Conservation (phyloP, 2,888 invertebrate species). For the Gerosis bhagava region DNA sequence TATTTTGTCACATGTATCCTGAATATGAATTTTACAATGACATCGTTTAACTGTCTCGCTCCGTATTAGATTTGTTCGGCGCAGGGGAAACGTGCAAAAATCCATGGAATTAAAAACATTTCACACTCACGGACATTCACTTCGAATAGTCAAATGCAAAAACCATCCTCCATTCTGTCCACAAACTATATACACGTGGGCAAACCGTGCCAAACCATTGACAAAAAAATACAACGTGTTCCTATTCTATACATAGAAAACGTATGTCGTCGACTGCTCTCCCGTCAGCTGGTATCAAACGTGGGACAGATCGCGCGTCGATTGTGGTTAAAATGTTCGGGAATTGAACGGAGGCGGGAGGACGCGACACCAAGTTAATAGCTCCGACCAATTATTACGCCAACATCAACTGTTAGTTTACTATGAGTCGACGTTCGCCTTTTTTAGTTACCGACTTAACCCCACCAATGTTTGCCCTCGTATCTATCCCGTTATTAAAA, state of each 20-base stretch:
- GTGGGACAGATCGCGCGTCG: constrained; percentile 29
- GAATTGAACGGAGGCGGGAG: constrained; percentile 35
- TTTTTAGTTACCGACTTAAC: constrained; percentile 38
- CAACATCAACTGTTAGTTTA: constrained; percentile 39
- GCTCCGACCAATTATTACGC: constrained; percentile 44
- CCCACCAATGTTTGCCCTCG: constrained; percentile 42
- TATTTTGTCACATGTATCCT: too few species aligned
- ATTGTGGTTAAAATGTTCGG: constrained; percentile 39
- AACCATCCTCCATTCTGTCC: constrained; percentile 7
- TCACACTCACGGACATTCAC: constrained; percentile 14
- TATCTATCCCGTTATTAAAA: constrained; percentile 47
- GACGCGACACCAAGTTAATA: constrained; percentile 41
- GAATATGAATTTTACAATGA: too few species aligned
- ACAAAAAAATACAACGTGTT: constrained; percentile 7
- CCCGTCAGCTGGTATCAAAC: constrained; percentile 15
- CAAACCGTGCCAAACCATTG: constrained; percentile 14
- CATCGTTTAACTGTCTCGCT: too few species aligned
- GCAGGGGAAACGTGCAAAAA: neutral
- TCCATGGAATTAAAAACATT: constrained; percentile 10
- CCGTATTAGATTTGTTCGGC: too few species aligned
- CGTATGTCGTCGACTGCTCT: constrained; percentile 12
- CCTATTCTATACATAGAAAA: constrained; percentile 17
- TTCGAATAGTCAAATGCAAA: constrained; percentile 16
- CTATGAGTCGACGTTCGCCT: constrained; percentile 30
- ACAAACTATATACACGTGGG: constrained; percentile 11